phyloP scores from a whole-genome alignment of 1,140 invertebrate species.

The Diabrotica virgifera region DNA sequence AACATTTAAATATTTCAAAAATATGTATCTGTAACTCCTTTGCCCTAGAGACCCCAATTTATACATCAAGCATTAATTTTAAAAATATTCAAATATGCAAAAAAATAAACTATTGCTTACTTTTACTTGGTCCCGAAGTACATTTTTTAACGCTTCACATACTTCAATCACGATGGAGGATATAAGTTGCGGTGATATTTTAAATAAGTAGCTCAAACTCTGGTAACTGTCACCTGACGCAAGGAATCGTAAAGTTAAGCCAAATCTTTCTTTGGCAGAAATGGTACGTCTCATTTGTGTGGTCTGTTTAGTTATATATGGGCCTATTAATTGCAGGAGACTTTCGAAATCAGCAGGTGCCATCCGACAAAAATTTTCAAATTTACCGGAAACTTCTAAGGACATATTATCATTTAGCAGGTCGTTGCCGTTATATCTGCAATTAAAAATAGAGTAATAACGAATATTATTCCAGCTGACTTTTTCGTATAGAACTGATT shows the following conservation, averaged over 20 bases:
- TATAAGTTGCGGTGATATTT: conserved; percentile 33
- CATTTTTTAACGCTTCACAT: conserved; percentile 33
- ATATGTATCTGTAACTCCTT: too few species aligned
- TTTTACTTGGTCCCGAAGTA: too few species aligned
- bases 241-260: conserved; percentile 36
- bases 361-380: conserved; percentile 13
- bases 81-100: too few species aligned
- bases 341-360: conserved; percentile 19
- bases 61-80: too few species aligned
- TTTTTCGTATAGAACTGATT: conserved; percentile 28
- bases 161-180: conserved; percentile 29
- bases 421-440: conserved; percentile 16
- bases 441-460: conserved; percentile 29
- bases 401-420: conserved; percentile 29
- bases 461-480: conserved; percentile 21
- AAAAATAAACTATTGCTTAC: too few species aligned
- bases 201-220: conserved; percentile 31
- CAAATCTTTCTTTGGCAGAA: conserved; percentile 31
- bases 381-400: conserved; percentile 32
- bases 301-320: conserved; percentile 32
- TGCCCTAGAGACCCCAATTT: too few species aligned
- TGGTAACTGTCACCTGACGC: conserved; percentile 35
- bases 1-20: too few species aligned
- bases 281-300: conserved; percentile 36
- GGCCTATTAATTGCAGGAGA: conserved; percentile 21